These are phyloP conservation scores for Seira sanloemensis DNA, from an alignment of 2,888 invertebrate genomes.

Conservation along the genomic window DNA sequence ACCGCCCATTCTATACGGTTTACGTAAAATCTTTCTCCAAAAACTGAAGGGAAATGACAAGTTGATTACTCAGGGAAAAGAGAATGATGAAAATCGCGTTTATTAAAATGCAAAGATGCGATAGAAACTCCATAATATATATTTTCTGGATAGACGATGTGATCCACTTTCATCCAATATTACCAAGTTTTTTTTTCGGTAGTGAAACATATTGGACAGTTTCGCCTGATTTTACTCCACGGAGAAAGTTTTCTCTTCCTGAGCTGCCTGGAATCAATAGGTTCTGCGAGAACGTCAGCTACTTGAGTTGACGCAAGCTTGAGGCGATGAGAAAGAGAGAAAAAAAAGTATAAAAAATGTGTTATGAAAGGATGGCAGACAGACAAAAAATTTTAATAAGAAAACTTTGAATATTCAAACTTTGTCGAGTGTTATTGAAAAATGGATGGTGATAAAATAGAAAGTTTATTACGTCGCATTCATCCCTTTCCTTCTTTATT, in stretches of 20 bases:
- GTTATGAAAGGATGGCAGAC: not conserved
- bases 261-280: no score
- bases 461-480: not conserved
- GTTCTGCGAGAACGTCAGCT: not conserved
- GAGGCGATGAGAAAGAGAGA: no score
- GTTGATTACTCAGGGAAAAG: not conserved
- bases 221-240: no score
- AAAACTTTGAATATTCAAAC: not conserved
- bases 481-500: not conserved
- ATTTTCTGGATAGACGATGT: no score
- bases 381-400: not conserved
- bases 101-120: slow-evolving; percentile 4
- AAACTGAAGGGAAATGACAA: not conserved
- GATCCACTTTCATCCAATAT: not conserved
- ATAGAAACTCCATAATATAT: no score
- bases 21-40: no score
- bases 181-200: not conserved
- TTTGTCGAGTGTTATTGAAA: not conserved
- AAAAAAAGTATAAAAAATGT: slow-evolving; percentile 2
- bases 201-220: no score
- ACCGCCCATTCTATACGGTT: no score
- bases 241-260: no score
- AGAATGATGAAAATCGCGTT: no score
- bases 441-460: not conserved
- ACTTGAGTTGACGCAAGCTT: not conserved